These are phyloP conservation scores for Semnornis frantzii DNA, from an alignment of 2,113 vertebrate genomes.

Conservation along the genomic window DNA sequence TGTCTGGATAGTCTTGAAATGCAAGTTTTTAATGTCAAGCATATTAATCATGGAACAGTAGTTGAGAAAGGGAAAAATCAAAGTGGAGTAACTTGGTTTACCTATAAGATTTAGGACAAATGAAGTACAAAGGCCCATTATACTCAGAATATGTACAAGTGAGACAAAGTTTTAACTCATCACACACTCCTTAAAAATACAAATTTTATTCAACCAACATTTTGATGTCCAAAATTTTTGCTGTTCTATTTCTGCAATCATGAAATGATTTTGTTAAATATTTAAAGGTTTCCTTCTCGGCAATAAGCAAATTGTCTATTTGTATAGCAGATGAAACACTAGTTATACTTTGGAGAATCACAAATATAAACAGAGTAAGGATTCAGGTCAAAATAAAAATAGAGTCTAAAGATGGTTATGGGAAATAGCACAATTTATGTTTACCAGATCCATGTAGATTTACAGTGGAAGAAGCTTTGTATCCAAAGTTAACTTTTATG, in stretches of 20 bases:
- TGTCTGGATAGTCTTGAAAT: not conserved
- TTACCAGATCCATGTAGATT: not conserved
- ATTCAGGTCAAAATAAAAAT: conserved; percentile 39
- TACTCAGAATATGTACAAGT: not conserved
- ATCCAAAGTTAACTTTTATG: not conserved
- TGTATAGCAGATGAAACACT: conserved; percentile 11
- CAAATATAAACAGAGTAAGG: conserved; percentile 37
- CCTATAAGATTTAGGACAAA: not conserved
- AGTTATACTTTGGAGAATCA: conserved; percentile 30
- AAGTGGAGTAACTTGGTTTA: not conserved
- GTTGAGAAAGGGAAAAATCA: not conserved
- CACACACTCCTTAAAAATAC: not conserved
- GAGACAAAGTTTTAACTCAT: not conserved
- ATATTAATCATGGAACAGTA: not conserved
- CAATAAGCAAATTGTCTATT: conserved; percentile 25
- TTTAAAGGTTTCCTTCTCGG: conserved; percentile 31
- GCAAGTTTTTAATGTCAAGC: not conserved
- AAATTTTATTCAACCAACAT: not conserved
- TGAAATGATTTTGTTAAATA: conserved; percentile 34
- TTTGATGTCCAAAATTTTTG: not conserved
- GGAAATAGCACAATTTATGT: not conserved
- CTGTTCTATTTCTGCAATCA: not conserved
- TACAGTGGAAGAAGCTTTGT: not conserved
- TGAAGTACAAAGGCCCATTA: not conserved
- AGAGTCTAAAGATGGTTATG: conserved; percentile 1